Conservation (phyloP, 1,140 invertebrate species). For the Drosophila watanabei region DNA sequence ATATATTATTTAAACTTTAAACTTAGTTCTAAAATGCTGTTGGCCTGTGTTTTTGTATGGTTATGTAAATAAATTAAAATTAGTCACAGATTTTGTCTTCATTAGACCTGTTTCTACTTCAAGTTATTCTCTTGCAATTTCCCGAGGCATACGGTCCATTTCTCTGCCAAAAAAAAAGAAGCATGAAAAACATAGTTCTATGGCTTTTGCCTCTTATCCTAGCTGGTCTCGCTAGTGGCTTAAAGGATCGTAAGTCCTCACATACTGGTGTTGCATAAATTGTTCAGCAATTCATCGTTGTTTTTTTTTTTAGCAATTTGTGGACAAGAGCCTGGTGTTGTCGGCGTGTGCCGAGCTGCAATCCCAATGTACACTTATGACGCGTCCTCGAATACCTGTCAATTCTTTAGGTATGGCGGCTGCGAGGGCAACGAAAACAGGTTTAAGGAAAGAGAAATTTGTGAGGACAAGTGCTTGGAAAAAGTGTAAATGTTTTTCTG, state of each 20-base stretch:
- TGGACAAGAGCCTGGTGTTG: neutral
- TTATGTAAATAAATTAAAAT: neutral
- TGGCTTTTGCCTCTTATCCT: neutral
- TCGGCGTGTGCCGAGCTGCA: neutral
- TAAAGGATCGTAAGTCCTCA: slow-evolving; percentile 4
- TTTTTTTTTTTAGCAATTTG: neutral
- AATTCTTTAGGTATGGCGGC: neutral
- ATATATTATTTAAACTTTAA: too few species aligned
- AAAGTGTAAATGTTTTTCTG: neutral
- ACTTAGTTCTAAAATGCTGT: too few species aligned
- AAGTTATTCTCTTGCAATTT: neutral
- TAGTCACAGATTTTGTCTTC: neutral
- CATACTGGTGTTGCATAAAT: neutral
- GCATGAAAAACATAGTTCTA: neutral
- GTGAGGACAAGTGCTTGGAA: neutral
- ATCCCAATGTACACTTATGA: neutral
- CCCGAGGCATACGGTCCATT: neutral
- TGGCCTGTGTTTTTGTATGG: too few species aligned
- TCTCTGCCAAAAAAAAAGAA: neutral
- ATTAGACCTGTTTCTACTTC: neutral
- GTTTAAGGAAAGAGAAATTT: fast-evolving
- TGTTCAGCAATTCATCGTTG: neutral
- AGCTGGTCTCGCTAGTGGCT: neutral
- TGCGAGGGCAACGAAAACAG: neutral
- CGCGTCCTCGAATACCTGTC: fast-evolving